Evolutionary conservation across 2,797 vertebrate species (phyloP), one percentile per base, ranked within the genome.

Genomic region (Aselliscus stoliczkanus): DNA sequence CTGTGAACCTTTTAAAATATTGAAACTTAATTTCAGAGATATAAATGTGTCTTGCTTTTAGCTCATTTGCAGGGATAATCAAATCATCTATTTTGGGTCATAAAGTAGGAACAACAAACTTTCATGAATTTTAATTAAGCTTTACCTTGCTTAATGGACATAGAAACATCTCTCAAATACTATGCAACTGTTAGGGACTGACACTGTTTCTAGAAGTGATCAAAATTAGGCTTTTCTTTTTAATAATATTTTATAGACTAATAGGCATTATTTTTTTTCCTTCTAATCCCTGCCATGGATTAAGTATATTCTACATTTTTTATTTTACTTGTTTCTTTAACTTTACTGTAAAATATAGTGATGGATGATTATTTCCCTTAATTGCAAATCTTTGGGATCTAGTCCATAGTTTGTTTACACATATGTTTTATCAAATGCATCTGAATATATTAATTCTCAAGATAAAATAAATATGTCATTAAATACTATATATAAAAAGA

Each of bases 81-180:
- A 54, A 92, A 96, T 70, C 69, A 12, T 1, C 54, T 84, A 62
- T 77, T 88, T 88, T 82, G 67, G 27, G 10, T 37, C 42, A 76
- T 76, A 60, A 77, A 96, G 34, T 8, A 79, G 37, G 13, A 82
- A 77, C 17, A 82, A 85, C 44, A 81, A 75, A 94, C 15, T 17
- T 56, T 70, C 94, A 94, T 70, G 89, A 93, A 76, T 94, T 88
- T 90, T 94, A 93, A 93, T 88, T 83, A 88, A 37, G 11, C 70
- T 94, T 83, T 85, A 87, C 44, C 42, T 94, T 65, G 4, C 23
- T 12, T 18, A 62, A 4, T 65, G 29, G 52, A 69, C 39, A 90
- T 23, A 60, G 42, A 80, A 86, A 56, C 39, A 73, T 52, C 14
- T 92, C 52, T 89, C 47, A 65, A 72, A 65, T 23, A 73, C 29